Percentiles rank a stretch among this genome's conserved stretches.
These are phyloP conservation scores for Popillia japonica DNA, from an alignment of 1,140 invertebrate species.

Conservation along the genomic window DNA sequence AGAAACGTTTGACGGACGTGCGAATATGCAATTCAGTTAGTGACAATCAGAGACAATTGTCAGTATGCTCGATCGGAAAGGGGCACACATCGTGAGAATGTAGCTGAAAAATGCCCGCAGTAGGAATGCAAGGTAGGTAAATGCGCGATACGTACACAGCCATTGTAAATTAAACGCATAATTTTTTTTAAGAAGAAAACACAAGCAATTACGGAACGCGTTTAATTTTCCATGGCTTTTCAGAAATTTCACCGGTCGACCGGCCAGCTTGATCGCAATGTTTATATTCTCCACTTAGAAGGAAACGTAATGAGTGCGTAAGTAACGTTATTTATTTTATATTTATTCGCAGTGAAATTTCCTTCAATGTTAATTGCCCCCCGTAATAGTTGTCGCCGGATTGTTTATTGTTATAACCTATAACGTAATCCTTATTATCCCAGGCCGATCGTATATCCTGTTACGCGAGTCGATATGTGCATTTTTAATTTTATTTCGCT, in stretches of 20 bases:
- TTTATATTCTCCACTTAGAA: constrained; percentile 47
- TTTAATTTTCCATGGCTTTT: constrained; percentile 45
- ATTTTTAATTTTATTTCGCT: constrained; percentile 38
- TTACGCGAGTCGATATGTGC: constrained; percentile 26
- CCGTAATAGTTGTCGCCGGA: constrained; percentile 46
- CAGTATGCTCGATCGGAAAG: neutral
- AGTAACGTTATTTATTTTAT: constrained; percentile 50
- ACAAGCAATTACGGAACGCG: constrained; percentile 41
- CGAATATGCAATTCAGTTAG: constrained; percentile 14
- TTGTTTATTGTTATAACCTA: constrained; percentile 36
- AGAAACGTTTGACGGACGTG: constrained; percentile 3
- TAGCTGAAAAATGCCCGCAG: constrained; percentile 41
- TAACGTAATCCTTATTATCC: constrained; percentile 28
- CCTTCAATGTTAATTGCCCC: constrained; percentile 52
- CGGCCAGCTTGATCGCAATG: constrained; percentile 40
- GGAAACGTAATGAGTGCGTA: constrained; percentile 49
- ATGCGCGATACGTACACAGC: constrained; percentile 43
- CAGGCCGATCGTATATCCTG: neutral
- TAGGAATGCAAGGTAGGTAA: constrained; percentile 42
- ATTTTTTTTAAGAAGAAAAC: constrained; percentile 42
- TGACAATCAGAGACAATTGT: neutral
- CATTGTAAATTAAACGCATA: constrained; percentile 43
- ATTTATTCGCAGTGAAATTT: constrained; percentile 54
- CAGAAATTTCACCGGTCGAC: constrained; percentile 45
- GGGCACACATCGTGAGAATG: constrained; percentile 41